phyloP scores from a whole-genome alignment of 2,113 vertebrate genomes.

The Xiphorhynchus elegans region DNA sequence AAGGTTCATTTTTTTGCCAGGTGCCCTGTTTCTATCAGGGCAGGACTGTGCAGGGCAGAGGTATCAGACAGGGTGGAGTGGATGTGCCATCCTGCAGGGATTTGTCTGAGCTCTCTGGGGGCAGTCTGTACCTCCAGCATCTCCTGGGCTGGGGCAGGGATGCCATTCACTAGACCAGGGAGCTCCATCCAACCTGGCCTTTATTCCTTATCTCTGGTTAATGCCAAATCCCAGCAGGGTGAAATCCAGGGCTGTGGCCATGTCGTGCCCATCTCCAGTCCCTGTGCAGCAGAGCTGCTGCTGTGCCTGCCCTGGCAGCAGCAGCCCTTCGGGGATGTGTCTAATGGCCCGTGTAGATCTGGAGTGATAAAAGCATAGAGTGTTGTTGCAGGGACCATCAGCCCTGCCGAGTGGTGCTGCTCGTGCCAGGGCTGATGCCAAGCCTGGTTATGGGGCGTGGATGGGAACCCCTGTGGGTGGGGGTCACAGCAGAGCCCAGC shows the following conservation, averaged over 20 bases:
- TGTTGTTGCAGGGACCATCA: background rate
- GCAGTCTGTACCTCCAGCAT: background rate
- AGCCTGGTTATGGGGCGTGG: background rate
- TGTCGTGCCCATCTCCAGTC: background rate
- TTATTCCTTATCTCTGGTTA: background rate
- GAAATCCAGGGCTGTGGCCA: background rate
- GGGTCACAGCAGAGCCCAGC: background rate
- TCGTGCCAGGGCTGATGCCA: background rate
- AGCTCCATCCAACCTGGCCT: background rate
- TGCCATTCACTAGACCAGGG: background rate
- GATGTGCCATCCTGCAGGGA: accelerated
- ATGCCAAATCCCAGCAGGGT: accelerated
- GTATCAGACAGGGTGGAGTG: accelerated
- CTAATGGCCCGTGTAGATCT: accelerated
- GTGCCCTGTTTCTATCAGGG: accelerated
- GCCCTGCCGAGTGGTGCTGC: background rate
- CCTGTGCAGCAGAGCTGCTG: background rate
- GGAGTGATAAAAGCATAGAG: background rate
- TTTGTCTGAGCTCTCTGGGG: background rate
- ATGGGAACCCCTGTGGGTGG: background rate
- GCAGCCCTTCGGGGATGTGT: background rate
- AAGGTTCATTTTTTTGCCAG: accelerated
- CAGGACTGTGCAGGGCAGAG: background rate
- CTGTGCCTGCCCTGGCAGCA: accelerated
- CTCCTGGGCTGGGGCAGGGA: background rate